phyloP scores from a whole-genome alignment of 2,888 invertebrate species.

The Lasioglossum vierecki region DNA sequence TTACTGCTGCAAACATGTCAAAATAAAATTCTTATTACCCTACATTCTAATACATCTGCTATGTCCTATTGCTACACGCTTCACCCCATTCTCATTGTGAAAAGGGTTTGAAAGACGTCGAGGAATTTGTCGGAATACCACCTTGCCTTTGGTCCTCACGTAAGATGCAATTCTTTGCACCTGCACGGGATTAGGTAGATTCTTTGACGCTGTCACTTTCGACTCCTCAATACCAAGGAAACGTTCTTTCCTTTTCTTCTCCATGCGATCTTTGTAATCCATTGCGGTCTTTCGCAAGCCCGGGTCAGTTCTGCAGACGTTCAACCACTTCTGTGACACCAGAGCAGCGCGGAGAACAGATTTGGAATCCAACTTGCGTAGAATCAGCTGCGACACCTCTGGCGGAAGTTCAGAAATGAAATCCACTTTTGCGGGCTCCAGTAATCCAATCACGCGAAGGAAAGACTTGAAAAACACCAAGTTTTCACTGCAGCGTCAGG shows the following conservation, averaged over 20 bases:
- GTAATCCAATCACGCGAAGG: conserved; percentile 33
- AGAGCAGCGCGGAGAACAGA: conserved; percentile 14
- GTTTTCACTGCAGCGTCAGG: neutral
- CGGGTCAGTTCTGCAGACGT: conserved; percentile 21
- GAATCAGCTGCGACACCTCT: conserved; percentile 43
- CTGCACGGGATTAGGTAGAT: neutral
- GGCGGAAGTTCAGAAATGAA: conserved; percentile 30
- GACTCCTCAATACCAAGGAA: neutral
- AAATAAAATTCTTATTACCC: neutral
- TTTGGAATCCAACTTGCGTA: conserved; percentile 39
- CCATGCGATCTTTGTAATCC: neutral
- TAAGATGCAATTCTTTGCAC: neutral
- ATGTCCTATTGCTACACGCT: neutral
- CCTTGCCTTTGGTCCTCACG: neutral
- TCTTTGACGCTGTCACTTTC: neutral
- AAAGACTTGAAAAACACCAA: conserved; percentile 44
- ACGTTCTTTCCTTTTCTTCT: neutral
- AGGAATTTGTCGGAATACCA: neutral
- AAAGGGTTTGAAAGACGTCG: neutral
- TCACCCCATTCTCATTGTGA: neutral
- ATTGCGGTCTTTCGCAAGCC: conserved; percentile 11
- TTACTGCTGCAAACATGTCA: neutral
- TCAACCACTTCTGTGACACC: conserved; percentile 18
- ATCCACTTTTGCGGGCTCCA: conserved; percentile 30
- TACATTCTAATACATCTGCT: neutral